Conservation (phyloP, 1,140 invertebrate genomes). For the Matsumurasca onukii region DNA sequence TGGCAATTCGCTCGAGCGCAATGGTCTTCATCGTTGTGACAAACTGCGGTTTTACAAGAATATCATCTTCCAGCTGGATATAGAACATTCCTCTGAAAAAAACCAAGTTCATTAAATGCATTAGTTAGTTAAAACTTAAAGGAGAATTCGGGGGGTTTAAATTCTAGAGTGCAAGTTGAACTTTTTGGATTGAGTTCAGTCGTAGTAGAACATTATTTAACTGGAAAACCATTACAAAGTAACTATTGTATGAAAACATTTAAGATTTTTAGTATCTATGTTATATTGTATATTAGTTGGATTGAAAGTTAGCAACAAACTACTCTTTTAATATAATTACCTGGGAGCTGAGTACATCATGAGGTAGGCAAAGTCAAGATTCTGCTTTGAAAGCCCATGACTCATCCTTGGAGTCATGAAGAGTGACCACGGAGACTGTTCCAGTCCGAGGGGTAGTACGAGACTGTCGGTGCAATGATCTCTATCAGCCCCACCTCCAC, state of each 20-base stretch:
- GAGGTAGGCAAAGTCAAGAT: slow-evolving; percentile 92
- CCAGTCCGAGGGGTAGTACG: slow-evolving; percentile 91
- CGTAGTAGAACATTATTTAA: slow-evolving; percentile 75
- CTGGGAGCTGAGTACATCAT: slow-evolving; percentile 92
- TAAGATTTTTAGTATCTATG: too few species aligned
- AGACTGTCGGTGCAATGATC: slow-evolving; percentile 79
- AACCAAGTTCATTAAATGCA: too few species aligned
- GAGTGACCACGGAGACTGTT: slow-evolving; percentile 60
- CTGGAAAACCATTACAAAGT: too few species aligned
- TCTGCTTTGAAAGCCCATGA: slow-evolving; percentile 95
- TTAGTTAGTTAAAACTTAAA: too few species aligned
- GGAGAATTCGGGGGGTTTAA: too few species aligned
- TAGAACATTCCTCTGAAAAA: slow-evolving; percentile 52
- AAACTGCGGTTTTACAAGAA: slow-evolving; percentile 85
- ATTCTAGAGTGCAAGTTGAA: too few species aligned
- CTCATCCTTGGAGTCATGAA: slow-evolving; percentile 84
- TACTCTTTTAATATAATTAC: too few species aligned
- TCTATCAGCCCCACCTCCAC: slow-evolving; percentile 83
- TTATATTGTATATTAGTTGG: too few species aligned
- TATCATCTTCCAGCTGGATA: slow-evolving; percentile 94
- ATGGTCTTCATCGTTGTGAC: slow-evolving; percentile 87
- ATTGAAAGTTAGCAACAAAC: too few species aligned
- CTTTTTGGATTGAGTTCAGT: too few species aligned
- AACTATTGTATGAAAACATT: too few species aligned
- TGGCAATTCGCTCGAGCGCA: slow-evolving; percentile 73